These are phyloP conservation scores for Drosophila guanche DNA, from an alignment of 1,140 invertebrate genomes.

Conservation along the genomic window DNA sequence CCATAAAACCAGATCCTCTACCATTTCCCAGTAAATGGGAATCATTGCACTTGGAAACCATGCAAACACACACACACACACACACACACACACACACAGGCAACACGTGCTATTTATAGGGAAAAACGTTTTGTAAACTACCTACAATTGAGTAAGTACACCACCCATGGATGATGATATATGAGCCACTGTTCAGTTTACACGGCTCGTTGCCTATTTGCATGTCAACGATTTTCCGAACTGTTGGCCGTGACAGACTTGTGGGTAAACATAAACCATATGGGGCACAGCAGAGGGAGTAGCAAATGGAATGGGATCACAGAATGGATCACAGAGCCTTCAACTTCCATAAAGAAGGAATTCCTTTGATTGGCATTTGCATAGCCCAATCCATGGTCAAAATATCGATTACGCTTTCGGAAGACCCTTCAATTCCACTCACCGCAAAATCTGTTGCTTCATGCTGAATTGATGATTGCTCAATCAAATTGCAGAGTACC, in stretches of 20 bases:
- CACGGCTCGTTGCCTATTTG: conserved; percentile 71
- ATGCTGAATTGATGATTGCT: conserved; percentile 70
- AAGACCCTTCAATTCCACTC: conserved; percentile 8
- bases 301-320: not conserved
- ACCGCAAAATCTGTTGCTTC: conserved; percentile 32
- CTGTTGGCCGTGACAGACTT: conserved; percentile 63
- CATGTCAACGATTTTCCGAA: conserved; percentile 66
- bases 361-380: too few relatives aligned
- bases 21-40: conserved; percentile 63
- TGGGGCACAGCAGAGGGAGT: conserved; percentile 29
- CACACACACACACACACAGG: conserved; percentile 53
- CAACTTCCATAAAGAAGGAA: not conserved
- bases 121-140: conserved; percentile 50
- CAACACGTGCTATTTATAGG: conserved; percentile 77
- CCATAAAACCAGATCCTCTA: conserved; percentile 53
- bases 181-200: conserved; percentile 62
- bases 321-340: not conserved
- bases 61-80: conserved; percentile 61
- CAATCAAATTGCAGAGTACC: conserved; percentile 51
- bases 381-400: not conserved
- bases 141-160: conserved; percentile 8
- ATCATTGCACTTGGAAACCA: conserved; percentile 64
- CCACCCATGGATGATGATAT: conserved; percentile 44
- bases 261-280: conserved; percentile 71
- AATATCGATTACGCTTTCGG: conserved; percentile 3